Conservation (phyloP, 2,113 vertebrate species). For the Coracopsis vasa region DNA sequence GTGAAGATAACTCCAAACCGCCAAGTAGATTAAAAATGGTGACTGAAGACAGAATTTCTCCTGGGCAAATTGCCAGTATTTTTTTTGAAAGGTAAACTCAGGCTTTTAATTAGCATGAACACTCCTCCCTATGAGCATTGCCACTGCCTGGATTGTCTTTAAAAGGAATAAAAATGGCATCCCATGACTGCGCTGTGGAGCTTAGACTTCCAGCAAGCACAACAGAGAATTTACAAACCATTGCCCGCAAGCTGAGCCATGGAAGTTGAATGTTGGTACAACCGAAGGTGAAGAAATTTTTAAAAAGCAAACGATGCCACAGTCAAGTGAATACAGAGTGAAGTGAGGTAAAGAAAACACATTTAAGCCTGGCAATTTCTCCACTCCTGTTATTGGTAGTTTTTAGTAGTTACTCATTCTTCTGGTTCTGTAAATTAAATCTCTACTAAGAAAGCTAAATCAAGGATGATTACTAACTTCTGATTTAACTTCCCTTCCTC, state of each 20-base stretch:
- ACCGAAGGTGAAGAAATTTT: background rate
- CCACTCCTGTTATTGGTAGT: background rate
- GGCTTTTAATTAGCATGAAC: conserved; percentile 67
- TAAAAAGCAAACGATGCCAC: background rate
- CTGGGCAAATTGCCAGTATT: conserved; percentile 38
- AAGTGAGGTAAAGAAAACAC: background rate
- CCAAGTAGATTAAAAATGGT: conserved; percentile 51
- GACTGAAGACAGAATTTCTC: conserved; percentile 29
- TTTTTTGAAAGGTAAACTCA: conserved; percentile 43
- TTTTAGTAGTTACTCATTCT: background rate
- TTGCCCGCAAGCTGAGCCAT: background rate
- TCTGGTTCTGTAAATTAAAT: conserved; percentile 11
- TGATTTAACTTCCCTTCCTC: conserved; percentile 25
- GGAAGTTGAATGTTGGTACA: background rate
- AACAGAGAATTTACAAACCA: background rate
- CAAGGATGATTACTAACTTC: conserved; percentile 9
- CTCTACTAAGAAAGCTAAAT: conserved; percentile 11
- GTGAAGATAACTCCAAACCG: conserved; percentile 15
- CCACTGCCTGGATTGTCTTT: conserved; percentile 5
- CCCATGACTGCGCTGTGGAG: background rate
- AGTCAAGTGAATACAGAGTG: background rate
- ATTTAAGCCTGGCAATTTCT: background rate
- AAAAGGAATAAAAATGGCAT: conserved; percentile 51
- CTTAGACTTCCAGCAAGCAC: background rate
- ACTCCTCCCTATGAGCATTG: conserved; percentile 11